Conservation (phyloP, 2,113 vertebrate species). For the Gobiocypris rarus region DNA sequence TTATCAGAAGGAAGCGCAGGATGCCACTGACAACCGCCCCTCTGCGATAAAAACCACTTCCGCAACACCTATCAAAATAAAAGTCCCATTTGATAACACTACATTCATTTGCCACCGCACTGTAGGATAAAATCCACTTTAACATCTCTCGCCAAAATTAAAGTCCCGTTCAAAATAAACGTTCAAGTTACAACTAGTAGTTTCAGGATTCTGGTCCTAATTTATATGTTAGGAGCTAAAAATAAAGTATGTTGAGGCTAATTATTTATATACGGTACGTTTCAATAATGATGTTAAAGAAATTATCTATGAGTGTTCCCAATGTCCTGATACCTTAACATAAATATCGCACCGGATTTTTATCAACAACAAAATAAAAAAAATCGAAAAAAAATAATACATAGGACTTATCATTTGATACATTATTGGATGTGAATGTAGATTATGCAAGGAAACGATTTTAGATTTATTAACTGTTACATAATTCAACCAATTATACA, state of each 20-base stretch:
- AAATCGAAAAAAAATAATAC: neutral
- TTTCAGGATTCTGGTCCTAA: neutral
- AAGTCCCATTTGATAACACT: neutral
- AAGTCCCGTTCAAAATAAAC: neutral
- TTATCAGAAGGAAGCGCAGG: slow-evolving; percentile 37
- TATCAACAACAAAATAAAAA: neutral
- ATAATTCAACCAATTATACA: neutral
- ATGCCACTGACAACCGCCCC: neutral
- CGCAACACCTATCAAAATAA: slow-evolving; percentile 13
- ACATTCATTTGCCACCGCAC: neutral
- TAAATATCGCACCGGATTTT: neutral
- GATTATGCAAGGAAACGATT: neutral
- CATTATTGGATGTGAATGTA: neutral
- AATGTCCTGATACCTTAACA: neutral
- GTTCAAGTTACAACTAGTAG: too few relatives aligned
- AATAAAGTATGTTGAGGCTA: neutral
- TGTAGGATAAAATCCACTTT: neutral
- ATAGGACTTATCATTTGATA: neutral
- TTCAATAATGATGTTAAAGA: neutral
- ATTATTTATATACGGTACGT: too few relatives aligned
- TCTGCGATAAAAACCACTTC: neutral
- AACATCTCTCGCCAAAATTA: neutral
- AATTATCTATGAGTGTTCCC: neutral
- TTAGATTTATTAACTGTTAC: too few relatives aligned
- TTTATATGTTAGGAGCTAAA: neutral